These are phyloP conservation scores for Melieria crassipennis DNA, from an alignment of 2,888 invertebrate species.

Conservation along the genomic window DNA sequence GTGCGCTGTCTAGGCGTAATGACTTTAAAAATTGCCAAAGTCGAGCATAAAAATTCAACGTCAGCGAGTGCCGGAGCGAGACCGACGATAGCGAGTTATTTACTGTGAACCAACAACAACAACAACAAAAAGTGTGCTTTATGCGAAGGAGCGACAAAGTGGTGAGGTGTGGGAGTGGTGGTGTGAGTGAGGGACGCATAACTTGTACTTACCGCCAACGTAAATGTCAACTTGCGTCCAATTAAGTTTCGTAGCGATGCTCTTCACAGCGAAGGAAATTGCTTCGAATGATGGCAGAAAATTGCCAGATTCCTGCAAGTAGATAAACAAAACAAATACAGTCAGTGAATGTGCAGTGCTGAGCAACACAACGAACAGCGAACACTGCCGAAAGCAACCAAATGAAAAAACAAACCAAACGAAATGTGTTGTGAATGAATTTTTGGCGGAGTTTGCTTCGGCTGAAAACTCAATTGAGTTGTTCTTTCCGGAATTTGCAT, in stretches of 20 bases:
- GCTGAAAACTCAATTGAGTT: no score
- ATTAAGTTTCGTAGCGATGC: slow-evolving; percentile 65
- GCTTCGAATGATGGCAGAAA: slow-evolving; percentile 66
- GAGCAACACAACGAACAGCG: no score
- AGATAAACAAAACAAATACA: slow-evolving; percentile 36
- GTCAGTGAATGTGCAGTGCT: no score
- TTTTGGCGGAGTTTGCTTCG: no score
- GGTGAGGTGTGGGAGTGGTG: slow-evolving; percentile 1
- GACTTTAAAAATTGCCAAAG: no score
- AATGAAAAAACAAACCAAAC: no score
- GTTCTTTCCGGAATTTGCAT: no score
- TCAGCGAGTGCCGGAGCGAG: neutral
- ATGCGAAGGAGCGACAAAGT: neutral
- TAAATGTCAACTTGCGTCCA: slow-evolving; percentile 66
- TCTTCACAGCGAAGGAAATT: slow-evolving; percentile 65
- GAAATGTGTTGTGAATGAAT: no score
- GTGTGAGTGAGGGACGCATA: slow-evolving; percentile 11
- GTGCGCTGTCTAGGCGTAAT: no score
- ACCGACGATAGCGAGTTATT: neutral
- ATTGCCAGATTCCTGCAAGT: slow-evolving; percentile 63
- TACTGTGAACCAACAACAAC: no score
- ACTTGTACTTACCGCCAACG: slow-evolving; percentile 62
- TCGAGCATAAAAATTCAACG: no score
- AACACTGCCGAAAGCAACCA: no score
- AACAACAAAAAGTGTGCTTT: slow-evolving; percentile 5